Evolutionary conservation across 2,888 invertebrate genomes (phyloP).

Genomic region (Cylindroiulus punctatus): DNA sequence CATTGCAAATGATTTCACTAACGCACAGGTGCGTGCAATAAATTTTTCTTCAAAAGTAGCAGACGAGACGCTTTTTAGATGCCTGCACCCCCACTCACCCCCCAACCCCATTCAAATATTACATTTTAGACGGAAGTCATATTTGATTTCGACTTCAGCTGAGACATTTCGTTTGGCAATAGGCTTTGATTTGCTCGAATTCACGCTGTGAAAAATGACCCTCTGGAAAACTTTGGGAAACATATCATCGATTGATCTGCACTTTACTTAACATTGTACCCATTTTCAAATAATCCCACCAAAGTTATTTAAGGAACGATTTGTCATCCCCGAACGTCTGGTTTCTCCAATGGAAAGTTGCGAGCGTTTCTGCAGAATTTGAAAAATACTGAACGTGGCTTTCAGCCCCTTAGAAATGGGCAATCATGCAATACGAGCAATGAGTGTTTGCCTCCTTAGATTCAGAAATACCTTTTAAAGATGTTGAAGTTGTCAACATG

Average conservation of each 20-base stretch:
- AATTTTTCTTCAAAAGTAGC: conserved; percentile 35
- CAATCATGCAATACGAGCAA: background rate
- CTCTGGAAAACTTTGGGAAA: background rate
- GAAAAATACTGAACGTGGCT: background rate
- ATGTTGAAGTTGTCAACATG: no score
- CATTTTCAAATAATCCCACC: conserved; percentile 36
- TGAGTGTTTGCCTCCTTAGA: background rate
- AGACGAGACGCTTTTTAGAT: conserved; percentile 25
- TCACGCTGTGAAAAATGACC: conserved; percentile 38
- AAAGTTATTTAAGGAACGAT: conserved; percentile 36
- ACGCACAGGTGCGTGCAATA: conserved; percentile 39
- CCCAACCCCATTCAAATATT: background rate
- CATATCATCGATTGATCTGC: conserved; percentile 10
- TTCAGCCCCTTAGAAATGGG: background rate
- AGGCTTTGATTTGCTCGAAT: conserved; percentile 27
- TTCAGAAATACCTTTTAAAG: background rate
- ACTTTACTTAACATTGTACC: conserved; percentile 23
- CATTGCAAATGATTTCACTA: conserved; percentile 25
- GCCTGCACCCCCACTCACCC: no score
- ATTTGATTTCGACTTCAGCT: conserved; percentile 36
- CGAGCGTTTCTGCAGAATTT: background rate
- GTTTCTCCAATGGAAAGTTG: background rate
- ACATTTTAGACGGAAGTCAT: background rate
- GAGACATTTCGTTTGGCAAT: background rate
- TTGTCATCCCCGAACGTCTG: background rate